Evolutionary conservation across 2,888 invertebrate species (phyloP), one percentile per base, ranked within the genome.

Genomic region (Coremacera marginata): DNA sequence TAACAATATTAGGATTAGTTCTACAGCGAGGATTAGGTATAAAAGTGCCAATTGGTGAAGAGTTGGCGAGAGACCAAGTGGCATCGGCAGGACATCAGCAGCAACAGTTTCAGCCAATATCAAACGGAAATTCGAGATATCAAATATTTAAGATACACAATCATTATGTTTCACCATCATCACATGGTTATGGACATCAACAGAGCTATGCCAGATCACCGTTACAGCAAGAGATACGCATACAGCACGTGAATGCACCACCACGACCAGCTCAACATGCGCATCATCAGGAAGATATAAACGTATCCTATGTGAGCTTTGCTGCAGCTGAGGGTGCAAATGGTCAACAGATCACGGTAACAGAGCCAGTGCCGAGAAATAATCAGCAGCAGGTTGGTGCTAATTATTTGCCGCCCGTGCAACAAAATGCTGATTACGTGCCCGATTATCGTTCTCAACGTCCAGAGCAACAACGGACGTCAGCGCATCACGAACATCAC

Each of bases 81-180:
- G 19, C 51, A 77, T 11, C 70, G 22, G 5, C 11, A 9, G 37
- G 44, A 3, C 60, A 70, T 5, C 74, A 65, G 31, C 49, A 37
- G 14, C 62, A 65, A n/a, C 71, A 62, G 62, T 76, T 67, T 2
- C 70, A 80, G 82, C 83, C 37, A 83, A 73, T 57, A 70, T 14
- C 52, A 19, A 84, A 83, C 68, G 87, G 78, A 51, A 83, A 84
- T 65, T 83, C 84, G 0, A 82, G 81, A 44, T 86, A 86, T 75
- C 83, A 87, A 73, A 82, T 84, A 51, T 87, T 84, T 19, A 84
- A 86, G 80, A 85, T 87, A 72, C 87, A 86, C 80, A 87, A 84
- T 75, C 82, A 83, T 7, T 83, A 83, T 49, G 78, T 80, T 37
- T 22, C 65, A 31, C 49, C 44, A 19, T 11, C 55, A 0, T 22